Evolutionary conservation across 53 echinoderm and acorn worm genomes (phyloP), one percentile per base, ranked within the genome.

Genomic region (Luidia sarsii): DNA sequence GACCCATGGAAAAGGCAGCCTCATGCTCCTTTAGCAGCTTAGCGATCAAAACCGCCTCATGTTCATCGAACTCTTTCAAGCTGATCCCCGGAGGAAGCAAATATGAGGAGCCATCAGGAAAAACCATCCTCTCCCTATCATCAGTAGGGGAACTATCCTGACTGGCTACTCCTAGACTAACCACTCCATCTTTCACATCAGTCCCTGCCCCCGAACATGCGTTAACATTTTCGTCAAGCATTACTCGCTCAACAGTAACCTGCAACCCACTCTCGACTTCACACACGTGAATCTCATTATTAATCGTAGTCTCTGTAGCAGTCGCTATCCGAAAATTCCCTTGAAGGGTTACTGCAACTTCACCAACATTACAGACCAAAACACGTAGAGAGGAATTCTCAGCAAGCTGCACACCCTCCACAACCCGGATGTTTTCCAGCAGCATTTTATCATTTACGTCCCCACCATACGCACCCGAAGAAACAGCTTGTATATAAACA

Each of bases 1-100:
- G 72, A 35, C 65, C 73, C 11, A 30, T 71, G 11, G 75, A 81
- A 22, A 90, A 90, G 22, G 67, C 85, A 10, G 70, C 67, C 33
- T 65, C 48, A 65, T 90, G 48, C 14, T 56, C 28, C 27, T 13
- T 24, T 27, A 56, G 24, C 27, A 56, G n/a, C 56, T 23, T 9
- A 56, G 56, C 56, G 25, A 56, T 56, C 56, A 56, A 24, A 5
- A 56, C 11, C 5, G 56, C 24, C 27, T 56, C 27, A 0, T 24
- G 7, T 27, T 13, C 25, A 56, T 56, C 25, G 28, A 56, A 0
- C 22, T 56, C 56, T 29, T 13, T 56, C 5, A 24, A 18, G n/a
- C 56, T 56, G 56, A 56, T 56, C 13, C 56, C 56, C 24, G 56
- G 56, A 24, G 56, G 56, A 56, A 56, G 56, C 27, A 56, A 18